Evolutionary conservation across 2,888 invertebrate species (phyloP), one percentile per base, ranked within the genome.

Genomic region (Tetanocera ferruginea): DNA sequence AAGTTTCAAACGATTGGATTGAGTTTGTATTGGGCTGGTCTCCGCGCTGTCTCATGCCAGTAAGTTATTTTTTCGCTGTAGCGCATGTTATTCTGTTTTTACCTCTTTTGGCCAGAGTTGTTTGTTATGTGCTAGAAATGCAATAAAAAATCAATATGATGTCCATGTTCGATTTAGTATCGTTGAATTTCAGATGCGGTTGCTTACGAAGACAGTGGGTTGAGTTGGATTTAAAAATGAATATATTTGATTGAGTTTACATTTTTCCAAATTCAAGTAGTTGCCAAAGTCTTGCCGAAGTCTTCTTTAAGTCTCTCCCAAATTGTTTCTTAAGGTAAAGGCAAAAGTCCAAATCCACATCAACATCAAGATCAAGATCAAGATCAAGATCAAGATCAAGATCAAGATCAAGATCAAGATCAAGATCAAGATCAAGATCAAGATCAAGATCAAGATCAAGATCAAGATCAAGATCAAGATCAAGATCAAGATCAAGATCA

Each of bases 1-100:
- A 8, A 70, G 52, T 43, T 19, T 19, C 43, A 17, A 19, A 6
- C 64, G 25, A 49, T 70, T 70, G 51, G 25, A n/a, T 70, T 28
- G 3, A 52, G 6, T 52, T 14, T 70, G 49, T n/a, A 8, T 19
- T 9, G 49, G 28, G 19, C 17, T 43, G 72, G 72, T 37, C 72
- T 72, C 72, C 72, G 37, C 23, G 23, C 23, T 72, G 72, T 72
- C 72, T 72, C 57, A 57, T 19, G 25, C 14, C n/a, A n/a, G 8
- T 31, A 14, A 17, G 43, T 67, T 66, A 19, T 14, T 17, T 60
- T 34, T 23, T 60, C 28, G 70, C 52, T 23, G 31, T 66, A 52
- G 31, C 14, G 43, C 9, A 19, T 57, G 1, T 11, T 3, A 52
- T 34, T 66, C 34, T 34, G 37, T 23, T 60, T 57, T 72, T 37